These are phyloP conservation scores for Arnoldichthys spilopterus DNA, from an alignment of 2,797 vertebrate species.

Conservation along the genomic window DNA sequence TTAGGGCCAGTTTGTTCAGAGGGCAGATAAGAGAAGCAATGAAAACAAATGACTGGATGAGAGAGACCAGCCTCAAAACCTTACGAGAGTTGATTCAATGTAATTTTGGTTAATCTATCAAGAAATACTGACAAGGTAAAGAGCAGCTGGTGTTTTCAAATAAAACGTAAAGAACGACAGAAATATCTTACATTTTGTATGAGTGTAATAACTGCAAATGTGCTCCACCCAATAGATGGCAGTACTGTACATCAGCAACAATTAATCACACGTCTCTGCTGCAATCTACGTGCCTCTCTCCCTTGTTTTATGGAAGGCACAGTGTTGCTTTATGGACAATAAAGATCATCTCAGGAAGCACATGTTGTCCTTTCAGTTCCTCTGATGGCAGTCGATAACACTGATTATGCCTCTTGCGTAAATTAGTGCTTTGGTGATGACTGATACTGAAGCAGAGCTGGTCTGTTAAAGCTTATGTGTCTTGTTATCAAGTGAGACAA, in stretches of 20 bases:
- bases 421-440: conserved; percentile 59
- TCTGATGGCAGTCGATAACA: conserved; percentile 56
- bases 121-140: background rate
- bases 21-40: conserved; percentile 36
- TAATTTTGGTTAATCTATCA: background rate
- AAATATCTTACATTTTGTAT: background rate
- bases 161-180: background rate
- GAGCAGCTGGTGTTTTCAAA: too few relatives aligned
- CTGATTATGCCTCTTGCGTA: conserved; percentile 68
- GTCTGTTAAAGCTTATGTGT: conserved; percentile 64
- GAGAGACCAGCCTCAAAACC: background rate
- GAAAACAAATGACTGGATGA: conserved; percentile 20
- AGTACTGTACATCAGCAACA: conserved; percentile 66
- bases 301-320: conserved; percentile 49
- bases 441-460: conserved; percentile 59
- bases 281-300: conserved; percentile 33
- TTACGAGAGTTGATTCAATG: background rate
- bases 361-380: conserved; percentile 56
- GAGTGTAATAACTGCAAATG: background rate
- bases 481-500: conserved; percentile 63
- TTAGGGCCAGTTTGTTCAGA: conserved; percentile 33
- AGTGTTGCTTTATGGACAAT: conserved; percentile 52
- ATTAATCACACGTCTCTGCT: conserved; percentile 22
- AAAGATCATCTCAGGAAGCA: conserved; percentile 42
- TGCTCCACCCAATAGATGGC: conserved; percentile 75